These are phyloP conservation scores for Aphodius granarius DNA, from an alignment of 2,888 invertebrate genomes.

Conservation along the genomic window DNA sequence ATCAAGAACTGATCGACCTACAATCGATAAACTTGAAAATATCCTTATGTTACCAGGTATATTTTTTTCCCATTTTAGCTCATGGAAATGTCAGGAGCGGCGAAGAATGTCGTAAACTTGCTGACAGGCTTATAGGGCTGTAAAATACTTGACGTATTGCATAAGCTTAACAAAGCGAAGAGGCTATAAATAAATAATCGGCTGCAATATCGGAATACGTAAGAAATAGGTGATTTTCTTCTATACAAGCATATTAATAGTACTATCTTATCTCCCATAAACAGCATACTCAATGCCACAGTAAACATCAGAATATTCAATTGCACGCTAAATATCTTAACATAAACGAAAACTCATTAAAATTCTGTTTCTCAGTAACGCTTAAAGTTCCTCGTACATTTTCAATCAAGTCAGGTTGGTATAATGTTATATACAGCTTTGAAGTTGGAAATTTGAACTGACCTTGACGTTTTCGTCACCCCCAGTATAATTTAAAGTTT, in stretches of 20 bases:
- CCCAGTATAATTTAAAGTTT: not conserved
- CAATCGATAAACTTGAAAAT: no score
- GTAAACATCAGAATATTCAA: not conserved
- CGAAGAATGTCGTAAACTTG: not conserved
- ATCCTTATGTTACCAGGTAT: not conserved
- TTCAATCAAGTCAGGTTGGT: no score
- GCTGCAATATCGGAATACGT: not conserved
- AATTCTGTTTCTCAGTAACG: not conserved
- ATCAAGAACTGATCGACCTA: not conserved
- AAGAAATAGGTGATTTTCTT: not conserved
- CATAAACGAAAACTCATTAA: not conserved
- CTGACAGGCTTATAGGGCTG: not conserved
- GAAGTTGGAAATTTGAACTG: not conserved
- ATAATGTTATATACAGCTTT: not conserved
- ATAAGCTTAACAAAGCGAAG: not conserved
- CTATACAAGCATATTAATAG: not conserved
- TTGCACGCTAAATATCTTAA: not conserved
- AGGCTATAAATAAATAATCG: not conserved
- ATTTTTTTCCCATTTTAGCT: not conserved
- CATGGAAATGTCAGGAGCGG: not conserved
- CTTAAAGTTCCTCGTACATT: no score
- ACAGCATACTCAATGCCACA: not conserved
- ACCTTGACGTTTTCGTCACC: not conserved
- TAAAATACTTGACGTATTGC: not conserved
- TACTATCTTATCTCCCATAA: not conserved